These are phyloP conservation scores for Bombylius discolor DNA, from an alignment of 2,888 invertebrate genomes.

Conservation along the genomic window DNA sequence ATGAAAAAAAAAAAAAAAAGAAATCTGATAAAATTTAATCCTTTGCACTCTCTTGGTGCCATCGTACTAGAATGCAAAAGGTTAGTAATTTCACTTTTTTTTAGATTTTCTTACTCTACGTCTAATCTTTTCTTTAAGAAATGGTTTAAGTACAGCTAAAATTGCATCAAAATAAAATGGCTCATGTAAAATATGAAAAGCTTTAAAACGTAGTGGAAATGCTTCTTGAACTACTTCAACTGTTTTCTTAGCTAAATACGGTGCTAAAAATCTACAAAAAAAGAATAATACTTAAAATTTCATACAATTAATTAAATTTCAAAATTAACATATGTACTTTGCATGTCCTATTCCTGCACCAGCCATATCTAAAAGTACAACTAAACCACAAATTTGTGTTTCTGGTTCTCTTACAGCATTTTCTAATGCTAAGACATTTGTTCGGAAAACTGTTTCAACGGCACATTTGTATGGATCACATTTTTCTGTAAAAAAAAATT, in stretches of 20 bases:
- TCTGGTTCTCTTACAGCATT: slow-evolving; percentile 41
- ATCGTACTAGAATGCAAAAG: not conserved
- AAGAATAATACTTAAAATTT: not conserved
- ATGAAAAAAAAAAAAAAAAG: too few relatives aligned
- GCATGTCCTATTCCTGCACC: slow-evolving; percentile 39
- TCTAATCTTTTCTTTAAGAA: slow-evolving; percentile 50
- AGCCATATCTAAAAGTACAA: slow-evolving; percentile 34
- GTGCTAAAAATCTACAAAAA: slow-evolving; percentile 28
- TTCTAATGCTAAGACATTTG: slow-evolving; percentile 41
- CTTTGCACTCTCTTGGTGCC: too few relatives aligned
- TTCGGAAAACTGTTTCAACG: slow-evolving; percentile 41
- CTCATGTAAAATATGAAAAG: slow-evolving; percentile 59
- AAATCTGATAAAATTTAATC: too few relatives aligned
- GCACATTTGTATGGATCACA: slow-evolving; percentile 37
- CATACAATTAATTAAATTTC: not conserved
- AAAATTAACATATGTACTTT: slow-evolving; percentile 19
- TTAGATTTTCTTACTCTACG: slow-evolving; percentile 26
- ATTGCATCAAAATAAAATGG: slow-evolving; percentile 65
- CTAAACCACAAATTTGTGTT: slow-evolving; percentile 40
- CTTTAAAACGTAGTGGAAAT: slow-evolving; percentile 53
- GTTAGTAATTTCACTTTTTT: not conserved
- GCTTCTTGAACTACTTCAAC: slow-evolving; percentile 40
- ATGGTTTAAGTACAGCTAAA: slow-evolving; percentile 57
- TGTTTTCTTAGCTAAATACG: slow-evolving; percentile 37
- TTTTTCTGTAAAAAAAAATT: slow-evolving; percentile 27